These are phyloP conservation scores for Bothrops jararaca DNA, from an alignment of 2,113 vertebrate species.

Conservation along the genomic window DNA sequence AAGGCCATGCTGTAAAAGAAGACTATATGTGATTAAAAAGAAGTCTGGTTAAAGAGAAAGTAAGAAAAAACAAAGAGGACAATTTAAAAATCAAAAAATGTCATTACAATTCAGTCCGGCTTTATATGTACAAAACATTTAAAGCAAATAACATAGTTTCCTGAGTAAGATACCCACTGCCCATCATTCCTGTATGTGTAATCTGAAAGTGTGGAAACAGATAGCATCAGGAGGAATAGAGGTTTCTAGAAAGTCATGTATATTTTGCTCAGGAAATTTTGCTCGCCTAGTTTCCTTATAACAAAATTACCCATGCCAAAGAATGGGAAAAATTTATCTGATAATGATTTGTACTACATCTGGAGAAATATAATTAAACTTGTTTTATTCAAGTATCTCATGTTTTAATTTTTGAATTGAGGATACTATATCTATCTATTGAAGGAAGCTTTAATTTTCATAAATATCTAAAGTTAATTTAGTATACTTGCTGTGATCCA, in stretches of 20 bases:
- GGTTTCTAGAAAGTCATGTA: constrained; percentile 42
- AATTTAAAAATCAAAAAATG: neutral
- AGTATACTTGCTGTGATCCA: neutral
- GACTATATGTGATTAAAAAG: neutral
- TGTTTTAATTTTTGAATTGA: neutral
- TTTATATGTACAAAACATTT: constrained; percentile 42
- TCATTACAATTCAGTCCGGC: constrained; percentile 25
- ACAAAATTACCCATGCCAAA: neutral
- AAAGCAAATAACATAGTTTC: constrained; percentile 49
- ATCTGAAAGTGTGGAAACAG: constrained; percentile 50
- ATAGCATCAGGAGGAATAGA: constrained; percentile 6
- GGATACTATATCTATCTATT: neutral
- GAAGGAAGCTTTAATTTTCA: neutral
- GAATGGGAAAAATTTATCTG: neutral
- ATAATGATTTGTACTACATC: neutral
- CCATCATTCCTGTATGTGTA: constrained; percentile 59
- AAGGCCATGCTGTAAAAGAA: neutral
- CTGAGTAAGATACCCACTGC: constrained; percentile 46
- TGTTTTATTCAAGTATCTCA: neutral
- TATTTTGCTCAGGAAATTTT: constrained; percentile 37
- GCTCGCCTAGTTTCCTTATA: constrained; percentile 28
- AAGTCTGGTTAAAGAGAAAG: constrained; percentile 5
- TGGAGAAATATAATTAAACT: neutral
- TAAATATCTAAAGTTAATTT: neutral
- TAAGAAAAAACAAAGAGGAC: neutral